These are phyloP conservation scores for Luehdorfia chinensis DNA, from an alignment of 1,140 invertebrate genomes.

Conservation along the genomic window DNA sequence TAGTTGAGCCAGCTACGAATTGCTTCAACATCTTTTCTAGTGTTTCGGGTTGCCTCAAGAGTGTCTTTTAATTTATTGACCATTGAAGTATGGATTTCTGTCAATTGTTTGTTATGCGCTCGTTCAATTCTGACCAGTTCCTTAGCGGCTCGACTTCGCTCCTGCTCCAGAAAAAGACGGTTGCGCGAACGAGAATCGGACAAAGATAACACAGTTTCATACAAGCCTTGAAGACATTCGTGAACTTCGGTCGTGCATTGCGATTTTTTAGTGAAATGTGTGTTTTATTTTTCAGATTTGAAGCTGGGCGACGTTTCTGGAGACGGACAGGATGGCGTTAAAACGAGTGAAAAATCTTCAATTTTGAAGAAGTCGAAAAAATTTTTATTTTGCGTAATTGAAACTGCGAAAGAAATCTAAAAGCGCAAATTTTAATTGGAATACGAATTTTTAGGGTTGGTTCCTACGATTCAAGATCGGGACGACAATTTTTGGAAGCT, in stretches of 20 bases:
- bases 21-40: background rate
- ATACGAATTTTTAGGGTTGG: too few relatives aligned
- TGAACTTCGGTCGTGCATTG: background rate
- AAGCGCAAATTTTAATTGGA: too few relatives aligned
- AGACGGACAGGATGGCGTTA: too few relatives aligned
- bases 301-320: too few relatives aligned
- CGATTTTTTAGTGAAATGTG: too few relatives aligned
- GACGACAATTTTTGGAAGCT: too few relatives aligned
- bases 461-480: too few relatives aligned
- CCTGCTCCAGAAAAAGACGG: background rate
- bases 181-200: background rate
- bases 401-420: too few relatives aligned
- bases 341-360: too few relatives aligned
- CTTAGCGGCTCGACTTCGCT: background rate
- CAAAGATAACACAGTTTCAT: background rate
- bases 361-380: too few relatives aligned
- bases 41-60: background rate
- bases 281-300: too few relatives aligned
- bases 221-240: background rate
- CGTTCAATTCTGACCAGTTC: background rate
- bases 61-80: background rate
- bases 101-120: background rate
- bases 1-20: background rate
- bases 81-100: background rate
- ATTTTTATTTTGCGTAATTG: too few relatives aligned